A percentile compares a stretch with the other conserved stretches of the same genome.
Conservation (phyloP, 2,888 invertebrate genomes). For the Apamea sordens region DNA sequence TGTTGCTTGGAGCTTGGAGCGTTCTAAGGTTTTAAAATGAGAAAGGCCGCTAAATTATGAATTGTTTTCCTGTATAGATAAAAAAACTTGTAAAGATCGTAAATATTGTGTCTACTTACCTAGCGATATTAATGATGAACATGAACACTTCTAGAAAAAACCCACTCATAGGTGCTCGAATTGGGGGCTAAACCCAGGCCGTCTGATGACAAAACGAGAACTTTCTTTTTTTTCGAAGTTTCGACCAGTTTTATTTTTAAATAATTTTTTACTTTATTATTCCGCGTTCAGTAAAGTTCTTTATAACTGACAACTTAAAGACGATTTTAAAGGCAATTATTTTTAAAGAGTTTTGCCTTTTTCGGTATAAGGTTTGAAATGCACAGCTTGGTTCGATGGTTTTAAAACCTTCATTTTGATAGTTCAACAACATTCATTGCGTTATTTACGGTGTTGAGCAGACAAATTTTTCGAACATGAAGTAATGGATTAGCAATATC, state of each 20-base stretch:
- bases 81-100: background rate
- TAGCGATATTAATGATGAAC: background rate
- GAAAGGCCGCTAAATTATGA: too few species aligned
- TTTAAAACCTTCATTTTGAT: background rate
- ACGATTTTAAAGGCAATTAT: background rate
- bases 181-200: too few species aligned
- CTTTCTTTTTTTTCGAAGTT: background rate
- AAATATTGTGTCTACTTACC: background rate
- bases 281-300: background rate
- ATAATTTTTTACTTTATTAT: background rate
- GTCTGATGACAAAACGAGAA: background rate
- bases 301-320: background rate
- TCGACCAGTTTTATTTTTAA: background rate
- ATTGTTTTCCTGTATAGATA: background rate
- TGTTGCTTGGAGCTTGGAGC: constrained; percentile 1
- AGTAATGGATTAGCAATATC: background rate
- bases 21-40: background rate
- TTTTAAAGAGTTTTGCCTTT: background rate
- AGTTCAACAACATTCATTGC: background rate
- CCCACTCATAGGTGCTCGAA: background rate
- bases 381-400: background rate
- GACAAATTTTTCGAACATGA: background rate
- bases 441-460: background rate
- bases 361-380: background rate
- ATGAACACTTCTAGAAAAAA: background rate